Percentiles rank a stretch among this genome's conserved stretches.
Evolutionary conservation across 1,140 invertebrate genomes (phyloP).

Genomic region (Scaptomyza hsui): DNA sequence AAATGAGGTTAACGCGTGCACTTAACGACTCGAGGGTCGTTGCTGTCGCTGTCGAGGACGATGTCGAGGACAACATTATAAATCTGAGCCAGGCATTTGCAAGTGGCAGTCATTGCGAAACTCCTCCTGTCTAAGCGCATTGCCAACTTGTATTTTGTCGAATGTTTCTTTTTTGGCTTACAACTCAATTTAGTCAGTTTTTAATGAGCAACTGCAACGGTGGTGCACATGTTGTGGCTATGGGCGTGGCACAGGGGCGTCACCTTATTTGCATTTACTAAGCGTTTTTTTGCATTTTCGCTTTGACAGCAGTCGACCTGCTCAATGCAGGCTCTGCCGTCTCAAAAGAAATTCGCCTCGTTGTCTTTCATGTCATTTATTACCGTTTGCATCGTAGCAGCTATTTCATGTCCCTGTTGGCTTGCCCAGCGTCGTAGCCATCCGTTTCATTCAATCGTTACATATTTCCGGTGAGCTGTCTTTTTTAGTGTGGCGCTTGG

Average conservation of each 20-base stretch:
- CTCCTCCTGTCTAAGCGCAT: slow-evolving; percentile 45
- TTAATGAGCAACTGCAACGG: slow-evolving; percentile 72
- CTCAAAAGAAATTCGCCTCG: slow-evolving; percentile 66
- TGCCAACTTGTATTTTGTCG: slow-evolving; percentile 54
- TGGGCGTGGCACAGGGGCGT: slow-evolving; percentile 22
- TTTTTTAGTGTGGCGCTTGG: slow-evolving; percentile 66
- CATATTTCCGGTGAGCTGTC: slow-evolving; percentile 78
- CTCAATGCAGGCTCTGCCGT: slow-evolving; percentile 43
- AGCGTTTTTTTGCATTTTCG: slow-evolving; percentile 65
- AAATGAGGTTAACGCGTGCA: slow-evolving; percentile 79
- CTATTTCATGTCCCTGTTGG: slow-evolving; percentile 15
- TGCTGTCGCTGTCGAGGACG: slow-evolving; percentile 54
- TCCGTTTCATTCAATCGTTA: slow-evolving; percentile 77
- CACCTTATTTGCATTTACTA: slow-evolving; percentile 67
- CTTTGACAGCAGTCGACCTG: slow-evolving; percentile 42
- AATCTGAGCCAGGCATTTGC: slow-evolving; percentile 78
- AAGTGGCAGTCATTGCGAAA: slow-evolving; percentile 67
- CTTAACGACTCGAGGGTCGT: slow-evolving; percentile 74
- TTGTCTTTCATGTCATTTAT: slow-evolving; percentile 78
- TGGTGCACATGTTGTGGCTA: slow-evolving; percentile 36
- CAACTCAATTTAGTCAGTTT: slow-evolving; percentile 79
- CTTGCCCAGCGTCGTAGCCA: not conserved
- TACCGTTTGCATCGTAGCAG: slow-evolving; percentile 48
- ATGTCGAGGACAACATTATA: slow-evolving; percentile 76
- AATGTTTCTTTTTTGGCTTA: slow-evolving; percentile 58